A percentile compares a stretch with the other conserved stretches of the same genome.
Conservation (phyloP, 2,113 vertebrate genomes). For the Morone saxatilis region DNA sequence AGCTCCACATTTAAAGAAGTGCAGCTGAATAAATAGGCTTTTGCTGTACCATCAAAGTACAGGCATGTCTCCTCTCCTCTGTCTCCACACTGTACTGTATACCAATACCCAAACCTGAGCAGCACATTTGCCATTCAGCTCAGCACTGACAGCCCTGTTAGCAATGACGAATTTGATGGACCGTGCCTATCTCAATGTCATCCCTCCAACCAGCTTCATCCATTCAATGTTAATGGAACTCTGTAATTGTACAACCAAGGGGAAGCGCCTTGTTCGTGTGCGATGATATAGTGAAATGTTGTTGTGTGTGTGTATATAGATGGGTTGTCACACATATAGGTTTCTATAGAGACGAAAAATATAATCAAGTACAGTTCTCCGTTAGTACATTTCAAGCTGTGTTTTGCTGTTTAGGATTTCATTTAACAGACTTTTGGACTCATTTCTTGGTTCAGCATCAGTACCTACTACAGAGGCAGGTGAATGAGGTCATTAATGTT, state of each 20-base stretch:
- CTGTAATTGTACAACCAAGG: slow-evolving; percentile 2
- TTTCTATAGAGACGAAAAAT: neutral
- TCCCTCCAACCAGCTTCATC: slow-evolving; percentile 49
- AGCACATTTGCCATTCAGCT: slow-evolving; percentile 68
- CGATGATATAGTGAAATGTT: neutral
- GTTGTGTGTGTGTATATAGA: neutral
- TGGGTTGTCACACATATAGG: neutral
- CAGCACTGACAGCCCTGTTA: slow-evolving; percentile 60
- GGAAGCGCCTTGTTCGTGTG: slow-evolving; percentile 19
- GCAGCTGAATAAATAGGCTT: slow-evolving; percentile 58
- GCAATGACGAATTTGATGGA: slow-evolving; percentile 57
- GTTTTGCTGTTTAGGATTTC: slow-evolving; percentile 24
- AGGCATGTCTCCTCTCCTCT: slow-evolving; percentile 26
- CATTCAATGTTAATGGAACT: slow-evolving; percentile 27
- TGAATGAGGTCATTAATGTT: neutral
- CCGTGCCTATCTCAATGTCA: slow-evolving; percentile 54
- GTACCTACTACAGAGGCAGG: slow-evolving; percentile 17
- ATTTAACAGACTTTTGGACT: slow-evolving; percentile 16
- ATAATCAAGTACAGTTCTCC: slow-evolving; percentile 4
- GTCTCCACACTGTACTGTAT: slow-evolving; percentile 2
- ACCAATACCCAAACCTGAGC: slow-evolving; percentile 11
- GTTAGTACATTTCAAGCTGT: slow-evolving; percentile 10
- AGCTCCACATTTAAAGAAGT: slow-evolving; percentile 34
- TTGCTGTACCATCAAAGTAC: slow-evolving; percentile 42
- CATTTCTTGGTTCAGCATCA: slow-evolving; percentile 40